Base-by-base conservation (phyloP, 2,888 invertebrate genomes). In the Phania funesta region DNA sequence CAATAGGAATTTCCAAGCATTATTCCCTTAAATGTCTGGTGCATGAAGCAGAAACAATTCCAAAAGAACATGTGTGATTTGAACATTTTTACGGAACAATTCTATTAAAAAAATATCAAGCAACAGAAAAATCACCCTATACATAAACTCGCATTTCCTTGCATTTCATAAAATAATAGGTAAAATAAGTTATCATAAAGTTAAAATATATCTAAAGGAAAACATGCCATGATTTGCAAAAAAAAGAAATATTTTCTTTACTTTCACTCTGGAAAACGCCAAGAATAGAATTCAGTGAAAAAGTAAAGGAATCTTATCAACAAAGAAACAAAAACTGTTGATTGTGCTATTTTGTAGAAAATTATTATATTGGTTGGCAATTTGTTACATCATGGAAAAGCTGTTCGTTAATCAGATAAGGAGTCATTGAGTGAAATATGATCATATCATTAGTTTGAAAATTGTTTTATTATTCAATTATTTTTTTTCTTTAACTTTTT, bases 351-450 rank as follows among this genome's bases (percentile, higher is more conserved):
- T 74, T 74, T 62, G 60, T 58, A 71, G 65, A 76, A 76, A 81
- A 81, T 81, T 67, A 71, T 76, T 65, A 76, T 71, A 76, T 81
- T 60, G 76, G 71, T 73, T 81, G 71, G 76, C 76, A 81, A 81
- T 81, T 81, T 81, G 71, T 75, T 64, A 70, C 22, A 58, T 75
- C 38, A 56, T 35, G 35, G 24, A 35, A 64, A 64, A 80, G 64
- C 56, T 70, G 20, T 50, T 24, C 50, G 71, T 71, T 78, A 78
- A 71, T 78, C 78, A 50, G 78, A 78, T 78, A 71, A 38, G 32
- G 46, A 78, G 78, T 64, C 78, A 71, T 71, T 78, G 71, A 78
- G 24, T 78, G 71, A 78, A 65, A 71, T 78, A 71, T 58, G 71
- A 78, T 78, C 56, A n/a, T 65, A 70, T 71, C 65, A 50, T 71